Percentiles rank a stretch among this genome's conserved stretches.
Evolutionary conservation across 1,140 invertebrate species (phyloP).

Genomic region (Aphaenogaster floridana): DNA sequence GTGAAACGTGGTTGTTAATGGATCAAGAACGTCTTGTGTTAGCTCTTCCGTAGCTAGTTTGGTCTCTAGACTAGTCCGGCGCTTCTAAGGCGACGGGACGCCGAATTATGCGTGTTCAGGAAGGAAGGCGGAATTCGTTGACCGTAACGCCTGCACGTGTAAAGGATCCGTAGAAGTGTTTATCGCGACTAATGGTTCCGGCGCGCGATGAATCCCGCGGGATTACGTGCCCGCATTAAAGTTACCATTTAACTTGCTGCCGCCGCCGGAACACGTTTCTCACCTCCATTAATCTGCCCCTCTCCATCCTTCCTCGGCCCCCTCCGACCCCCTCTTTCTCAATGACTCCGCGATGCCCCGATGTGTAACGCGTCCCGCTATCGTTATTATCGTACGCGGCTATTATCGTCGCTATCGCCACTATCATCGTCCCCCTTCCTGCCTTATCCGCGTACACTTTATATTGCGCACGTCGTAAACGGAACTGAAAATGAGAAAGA

Average conservation of each 20-base stretch:
- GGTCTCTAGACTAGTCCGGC: too few relatives aligned
- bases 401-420: conserved; percentile 48
- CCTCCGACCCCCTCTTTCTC: conserved; percentile 8
- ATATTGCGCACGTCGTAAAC: conserved; percentile 15
- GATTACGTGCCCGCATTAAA: conserved; percentile 66
- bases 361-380: conserved; percentile 33
- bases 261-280: conserved; percentile 62
- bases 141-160: conserved; percentile 33
- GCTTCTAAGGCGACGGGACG: background rate
- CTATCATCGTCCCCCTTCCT: conserved; percentile 26
- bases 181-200: conserved; percentile 61
- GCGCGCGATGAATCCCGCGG: conserved; percentile 58
- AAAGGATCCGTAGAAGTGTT: conserved; percentile 54
- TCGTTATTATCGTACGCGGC: conserved; percentile 52
- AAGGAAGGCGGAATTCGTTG: conserved; percentile 41
- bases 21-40: background rate
- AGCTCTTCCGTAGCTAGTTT: background rate
- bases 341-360: conserved; percentile 24
- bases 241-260: conserved; percentile 63
- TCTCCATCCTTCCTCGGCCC: background rate
- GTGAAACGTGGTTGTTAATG: background rate
- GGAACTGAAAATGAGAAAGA: conserved; percentile 32
- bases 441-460: conserved; percentile 35
- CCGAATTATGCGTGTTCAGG: conserved; percentile 20
- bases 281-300: conserved; percentile 66